These are phyloP conservation scores for Marronus borbonicus DNA, from an alignment of 2,888 invertebrate genomes.

Conservation along the genomic window DNA sequence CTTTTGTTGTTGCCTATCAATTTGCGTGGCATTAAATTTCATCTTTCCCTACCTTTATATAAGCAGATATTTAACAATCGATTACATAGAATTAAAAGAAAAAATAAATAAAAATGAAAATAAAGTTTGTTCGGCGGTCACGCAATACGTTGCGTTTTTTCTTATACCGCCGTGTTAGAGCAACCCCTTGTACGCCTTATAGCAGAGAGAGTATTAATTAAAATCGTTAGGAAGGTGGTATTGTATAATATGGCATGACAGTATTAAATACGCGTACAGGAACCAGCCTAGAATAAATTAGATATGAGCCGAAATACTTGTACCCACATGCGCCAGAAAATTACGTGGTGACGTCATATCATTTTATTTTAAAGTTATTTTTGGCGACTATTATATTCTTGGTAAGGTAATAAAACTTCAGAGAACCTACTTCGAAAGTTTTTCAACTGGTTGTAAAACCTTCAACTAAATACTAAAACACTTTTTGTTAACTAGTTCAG, in stretches of 20 bases:
- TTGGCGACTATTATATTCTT: neutral
- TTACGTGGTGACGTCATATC: conserved; percentile 15
- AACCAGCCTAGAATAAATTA: conserved; percentile 21
- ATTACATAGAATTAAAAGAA: conserved; percentile 42
- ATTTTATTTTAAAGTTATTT: neutral
- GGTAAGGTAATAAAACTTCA: neutral
- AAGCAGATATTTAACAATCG: conserved; percentile 30
- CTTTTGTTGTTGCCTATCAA: conserved; percentile 34
- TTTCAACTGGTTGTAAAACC: no score
- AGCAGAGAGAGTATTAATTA: conserved; percentile 31
- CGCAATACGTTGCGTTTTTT: conserved; percentile 11
- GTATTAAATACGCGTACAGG: conserved; percentile 33
- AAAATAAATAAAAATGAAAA: conserved; percentile 43
- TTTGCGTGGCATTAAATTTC: conserved; percentile 14
- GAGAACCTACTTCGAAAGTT: no score
- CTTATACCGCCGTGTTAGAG: neutral
- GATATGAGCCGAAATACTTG: conserved; percentile 27
- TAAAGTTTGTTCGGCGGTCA: conserved; percentile 28
- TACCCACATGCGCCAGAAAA: neutral
- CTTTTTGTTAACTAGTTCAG: no score
- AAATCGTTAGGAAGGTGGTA: conserved; percentile 25
- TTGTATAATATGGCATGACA: conserved; percentile 35
- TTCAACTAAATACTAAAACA: no score
- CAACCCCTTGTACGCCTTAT: conserved; percentile 16
- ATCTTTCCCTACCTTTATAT: neutral